These are phyloP conservation scores for Lycaon pictus DNA, from an alignment of 2,113 vertebrate species.

Conservation along the genomic window DNA sequence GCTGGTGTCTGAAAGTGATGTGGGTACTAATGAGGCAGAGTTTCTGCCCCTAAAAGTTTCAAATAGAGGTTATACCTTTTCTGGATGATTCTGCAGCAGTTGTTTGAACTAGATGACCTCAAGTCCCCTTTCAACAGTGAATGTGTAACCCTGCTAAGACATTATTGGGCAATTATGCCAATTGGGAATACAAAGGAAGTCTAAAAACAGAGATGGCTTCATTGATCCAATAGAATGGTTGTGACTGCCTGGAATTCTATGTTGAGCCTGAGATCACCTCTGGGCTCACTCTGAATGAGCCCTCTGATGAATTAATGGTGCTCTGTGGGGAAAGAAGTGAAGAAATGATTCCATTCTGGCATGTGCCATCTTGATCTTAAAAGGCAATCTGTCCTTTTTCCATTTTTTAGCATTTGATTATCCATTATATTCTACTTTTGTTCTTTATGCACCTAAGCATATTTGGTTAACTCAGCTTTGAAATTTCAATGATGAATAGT, in stretches of 20 bases:
- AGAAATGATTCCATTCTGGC: neutral
- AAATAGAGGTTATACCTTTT: neutral
- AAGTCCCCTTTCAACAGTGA: neutral
- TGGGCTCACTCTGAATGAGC: neutral
- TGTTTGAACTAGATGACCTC: neutral
- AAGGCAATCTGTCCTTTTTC: constrained; percentile 25
- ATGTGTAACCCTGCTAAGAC: neutral
- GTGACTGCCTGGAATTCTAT: neutral
- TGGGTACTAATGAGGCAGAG: neutral
- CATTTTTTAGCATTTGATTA: neutral
- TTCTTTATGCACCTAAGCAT: constrained; percentile 45
- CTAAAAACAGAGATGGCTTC: neutral
- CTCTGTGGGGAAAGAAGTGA: neutral
- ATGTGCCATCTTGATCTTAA: neutral
- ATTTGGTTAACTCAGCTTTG: constrained; percentile 71
- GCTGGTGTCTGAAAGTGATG: neutral
- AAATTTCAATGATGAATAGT: constrained; percentile 69
- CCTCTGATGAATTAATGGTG: neutral
- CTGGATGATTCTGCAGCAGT: neutral
- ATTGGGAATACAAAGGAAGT: neutral
- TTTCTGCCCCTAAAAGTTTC: neutral
- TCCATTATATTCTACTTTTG: constrained; percentile 23
- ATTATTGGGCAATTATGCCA: neutral
- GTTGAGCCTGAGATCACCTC: neutral
- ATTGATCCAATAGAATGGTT: neutral